phyloP scores from a whole-genome alignment of 1,140 invertebrate genomes.

The Trissolcus basalis region DNA sequence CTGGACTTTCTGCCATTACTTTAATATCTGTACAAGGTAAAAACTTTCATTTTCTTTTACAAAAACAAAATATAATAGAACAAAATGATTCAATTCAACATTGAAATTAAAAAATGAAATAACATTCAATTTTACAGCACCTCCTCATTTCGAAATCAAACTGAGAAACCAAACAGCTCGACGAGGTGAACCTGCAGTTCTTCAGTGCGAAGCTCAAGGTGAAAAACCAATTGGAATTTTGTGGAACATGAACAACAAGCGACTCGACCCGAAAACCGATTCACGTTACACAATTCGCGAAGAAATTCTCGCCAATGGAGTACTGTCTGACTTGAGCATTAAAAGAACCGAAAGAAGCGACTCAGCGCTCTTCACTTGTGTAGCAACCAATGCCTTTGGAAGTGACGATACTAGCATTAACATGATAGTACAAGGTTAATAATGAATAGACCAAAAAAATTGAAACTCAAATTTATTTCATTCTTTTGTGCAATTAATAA shows the following conservation, averaged over 20 bases:
- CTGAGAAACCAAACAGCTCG: slow-evolving; percentile 92
- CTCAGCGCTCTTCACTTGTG: slow-evolving; percentile 95
- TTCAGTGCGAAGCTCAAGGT: slow-evolving; percentile 96
- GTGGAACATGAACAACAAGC: slow-evolving; percentile 97
- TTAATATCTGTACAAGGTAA: slow-evolving; percentile 92
- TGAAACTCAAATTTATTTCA: no score
- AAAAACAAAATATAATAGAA: not conserved
- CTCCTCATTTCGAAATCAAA: slow-evolving; percentile 95
- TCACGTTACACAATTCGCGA: slow-evolving; percentile 93
- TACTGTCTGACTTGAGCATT: slow-evolving; percentile 91
- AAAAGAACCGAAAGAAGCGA: slow-evolving; percentile 92
- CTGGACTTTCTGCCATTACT: slow-evolving; percentile 93
- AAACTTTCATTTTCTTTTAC: slow-evolving; percentile 23
- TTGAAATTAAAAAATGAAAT: not conserved
- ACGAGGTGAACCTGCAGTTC: slow-evolving; percentile 91
- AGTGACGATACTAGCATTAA: slow-evolving; percentile 96
- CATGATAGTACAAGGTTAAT: slow-evolving; percentile 92
- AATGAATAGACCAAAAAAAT: not conserved
- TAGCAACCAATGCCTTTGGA: slow-evolving; percentile 95
- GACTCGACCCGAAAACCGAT: slow-evolving; percentile 90
- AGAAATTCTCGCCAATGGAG: slow-evolving; percentile 90
- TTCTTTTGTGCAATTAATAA: not conserved
- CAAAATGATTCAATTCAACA: not conserved
- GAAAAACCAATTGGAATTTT: slow-evolving; percentile 97
- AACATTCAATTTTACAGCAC: slow-evolving; percentile 78